These are phyloP conservation scores for Drosophila engyochracea DNA, from an alignment of 2,888 invertebrate genomes.

Conservation along the genomic window DNA sequence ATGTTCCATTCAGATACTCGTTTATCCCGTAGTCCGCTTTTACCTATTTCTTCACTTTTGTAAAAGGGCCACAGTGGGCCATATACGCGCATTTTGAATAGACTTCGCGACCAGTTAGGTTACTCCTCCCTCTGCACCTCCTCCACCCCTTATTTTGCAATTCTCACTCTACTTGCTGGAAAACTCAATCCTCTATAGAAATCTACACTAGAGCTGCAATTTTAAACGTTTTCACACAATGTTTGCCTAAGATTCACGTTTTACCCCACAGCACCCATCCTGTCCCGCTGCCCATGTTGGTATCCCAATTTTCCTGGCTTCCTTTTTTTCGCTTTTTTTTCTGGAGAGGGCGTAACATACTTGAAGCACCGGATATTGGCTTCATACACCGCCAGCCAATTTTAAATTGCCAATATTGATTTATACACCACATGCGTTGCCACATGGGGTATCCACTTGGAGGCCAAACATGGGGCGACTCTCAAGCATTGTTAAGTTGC, in stretches of 20 bases:
- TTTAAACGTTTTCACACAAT: slow-evolving; percentile 55
- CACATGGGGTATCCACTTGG: slow-evolving; percentile 70
- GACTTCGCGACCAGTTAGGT: slow-evolving; percentile 54
- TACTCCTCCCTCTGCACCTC: neutral
- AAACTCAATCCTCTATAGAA: slow-evolving; percentile 29
- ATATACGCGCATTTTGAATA: slow-evolving; percentile 70
- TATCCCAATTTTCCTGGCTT: slow-evolving; percentile 1
- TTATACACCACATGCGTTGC: slow-evolving; percentile 74
- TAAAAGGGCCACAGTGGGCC: slow-evolving; percentile 40
- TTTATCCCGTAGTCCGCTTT: slow-evolving; percentile 24
- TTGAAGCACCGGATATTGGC: slow-evolving; percentile 75
- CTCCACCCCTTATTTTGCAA: neutral
- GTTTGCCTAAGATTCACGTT: slow-evolving; percentile 75
- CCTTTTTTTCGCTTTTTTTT: slow-evolving; percentile 14
- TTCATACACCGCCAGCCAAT: slow-evolving; percentile 80
- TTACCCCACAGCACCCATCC: slow-evolving; percentile 31
- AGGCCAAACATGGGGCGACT: slow-evolving; percentile 48
- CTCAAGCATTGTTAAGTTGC: slow-evolving; percentile 78
- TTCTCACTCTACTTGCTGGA: neutral
- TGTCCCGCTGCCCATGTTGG: neutral
- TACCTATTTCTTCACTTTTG: slow-evolving; percentile 25
- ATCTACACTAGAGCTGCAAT: slow-evolving; percentile 27
- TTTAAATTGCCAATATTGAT: slow-evolving; percentile 81
- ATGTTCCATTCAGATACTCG: slow-evolving; percentile 15
- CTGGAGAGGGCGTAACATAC: slow-evolving; percentile 46